A percentile compares a stretch with the other conserved stretches of the same genome.
Conservation (phyloP, 2,113 vertebrate genomes). For the human (Homo sapiens) region DNA sequence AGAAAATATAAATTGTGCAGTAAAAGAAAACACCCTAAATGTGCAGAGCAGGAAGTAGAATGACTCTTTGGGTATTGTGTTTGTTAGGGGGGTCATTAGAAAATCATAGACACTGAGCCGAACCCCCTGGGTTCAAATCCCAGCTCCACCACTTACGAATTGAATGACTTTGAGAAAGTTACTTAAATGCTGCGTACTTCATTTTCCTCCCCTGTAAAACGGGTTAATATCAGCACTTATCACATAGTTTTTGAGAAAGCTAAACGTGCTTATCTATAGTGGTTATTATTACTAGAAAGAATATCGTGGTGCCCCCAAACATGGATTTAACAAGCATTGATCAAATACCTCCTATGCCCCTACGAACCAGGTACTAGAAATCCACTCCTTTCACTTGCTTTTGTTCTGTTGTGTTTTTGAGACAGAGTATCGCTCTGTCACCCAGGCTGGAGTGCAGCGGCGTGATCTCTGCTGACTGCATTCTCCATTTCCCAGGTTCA, state of each 20-base stretch:
- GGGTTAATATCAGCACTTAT: not conserved
- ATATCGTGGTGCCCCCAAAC: not conserved
- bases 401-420: not conserved
- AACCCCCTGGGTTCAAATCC: not conserved
- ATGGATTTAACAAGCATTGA: not conserved
- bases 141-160: not conserved
- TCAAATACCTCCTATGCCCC: not conserved
- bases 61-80: not conserved
- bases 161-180: not conserved
- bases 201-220: not conserved
- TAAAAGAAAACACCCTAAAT: not conserved
- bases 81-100: too few relatives aligned
- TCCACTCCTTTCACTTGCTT: not conserved
- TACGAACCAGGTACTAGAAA: not conserved
- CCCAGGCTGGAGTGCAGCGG: too few relatives aligned
- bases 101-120: not conserved
- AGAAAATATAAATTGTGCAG: not conserved
- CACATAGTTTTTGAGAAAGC: not conserved
- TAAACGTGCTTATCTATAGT: not conserved
- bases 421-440: too few relatives aligned
- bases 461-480: too few relatives aligned
- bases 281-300: not conserved
- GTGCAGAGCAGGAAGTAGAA: not conserved
- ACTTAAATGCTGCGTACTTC: not conserved
- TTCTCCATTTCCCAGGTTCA: too few relatives aligned